These are phyloP conservation scores for Thera britannica DNA, from an alignment of 2,888 invertebrate genomes.

Conservation along the genomic window DNA sequence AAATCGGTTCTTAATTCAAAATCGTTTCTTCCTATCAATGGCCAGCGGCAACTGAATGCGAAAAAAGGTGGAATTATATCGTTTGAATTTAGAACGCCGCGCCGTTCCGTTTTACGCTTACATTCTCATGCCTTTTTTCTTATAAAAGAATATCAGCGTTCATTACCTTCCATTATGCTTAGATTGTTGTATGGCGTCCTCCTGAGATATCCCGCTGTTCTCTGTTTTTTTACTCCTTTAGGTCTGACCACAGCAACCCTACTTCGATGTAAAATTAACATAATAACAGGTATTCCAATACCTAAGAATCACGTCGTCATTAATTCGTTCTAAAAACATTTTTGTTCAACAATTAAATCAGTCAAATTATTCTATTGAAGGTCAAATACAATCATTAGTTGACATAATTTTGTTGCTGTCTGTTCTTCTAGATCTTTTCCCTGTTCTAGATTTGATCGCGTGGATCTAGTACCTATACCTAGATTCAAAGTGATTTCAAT, in stretches of 20 bases:
- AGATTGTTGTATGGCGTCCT: conserved; percentile 68
- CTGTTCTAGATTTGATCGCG: too few species aligned
- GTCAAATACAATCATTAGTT: too few species aligned
- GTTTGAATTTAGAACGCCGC: conserved; percentile 27
- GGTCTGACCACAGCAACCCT: background rate
- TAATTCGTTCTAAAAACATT: too few species aligned
- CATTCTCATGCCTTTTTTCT: conserved; percentile 43
- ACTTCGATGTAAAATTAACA: background rate
- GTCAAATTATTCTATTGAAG: too few species aligned
- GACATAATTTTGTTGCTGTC: too few species aligned
- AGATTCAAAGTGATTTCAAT: too few species aligned
- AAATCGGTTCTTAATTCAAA: conserved; percentile 65
- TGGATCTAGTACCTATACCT: too few species aligned
- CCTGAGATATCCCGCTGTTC: conserved; percentile 66
- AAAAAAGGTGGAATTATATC: conserved; percentile 31
- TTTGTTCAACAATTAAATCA: too few species aligned
- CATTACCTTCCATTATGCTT: conserved; percentile 75
- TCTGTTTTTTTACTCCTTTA: conserved; percentile 41
- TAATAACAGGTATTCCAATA: background rate
- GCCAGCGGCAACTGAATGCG: conserved; percentile 34
- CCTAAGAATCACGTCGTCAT: too few species aligned
- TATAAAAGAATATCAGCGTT: conserved; percentile 65
- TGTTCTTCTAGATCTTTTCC: too few species aligned
- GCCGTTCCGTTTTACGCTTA: conserved; percentile 48
- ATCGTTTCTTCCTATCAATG: conserved; percentile 53